Base-by-base conservation (phyloP, 1,140 invertebrate species). In the Psilanteris sp. region DNA sequence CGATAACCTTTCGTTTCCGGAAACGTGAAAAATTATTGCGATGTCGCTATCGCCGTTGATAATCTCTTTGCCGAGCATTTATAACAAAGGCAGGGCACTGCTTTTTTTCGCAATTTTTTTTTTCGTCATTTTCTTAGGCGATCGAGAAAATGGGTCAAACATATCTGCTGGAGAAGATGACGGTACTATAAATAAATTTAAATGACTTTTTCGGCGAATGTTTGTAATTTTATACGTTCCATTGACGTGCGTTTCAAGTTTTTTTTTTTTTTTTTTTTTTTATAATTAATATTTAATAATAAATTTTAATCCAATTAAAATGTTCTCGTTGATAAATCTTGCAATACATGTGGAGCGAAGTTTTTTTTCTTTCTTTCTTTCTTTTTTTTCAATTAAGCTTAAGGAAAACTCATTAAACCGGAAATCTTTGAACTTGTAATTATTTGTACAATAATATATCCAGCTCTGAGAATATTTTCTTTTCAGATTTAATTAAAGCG, bases 1-100 rank as follows among this genome's bases (percentile, higher is more conserved):
- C 39, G 68, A 57, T 41, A 62, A 59, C 32, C 62, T 79, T 54
- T 66, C 39, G 34, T 46, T 59, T 70, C 31, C 41, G 41, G 32
- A 48, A 61, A 37, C 22, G 31, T 46, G 14, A 61, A 46, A 46
- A 61, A 61, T 61, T 46, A 46, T 54, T 18, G 20, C 14, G 10
- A 36, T 14, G 6, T 50, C 18, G 18, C 10, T 34, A 50, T 59
- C 26, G 16, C 24, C n/a, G 9, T 20, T 31, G 36, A 55, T 55
- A 5, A 55, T 55, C 36, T 57, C 16, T 36, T 18, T 18, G 34
- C 31, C 5, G 15, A 36, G 4, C 10, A 29, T 9, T 55, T 39
- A 48, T 3, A n/a, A 22, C 11, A 1, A 29, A 16, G 24, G 16
- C 11, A 6, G 37, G 11, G 13, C 2, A 5, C 9, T 14, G 5